Conservation (phyloP, 2,113 vertebrate species). For the Podocnemis expansa region DNA sequence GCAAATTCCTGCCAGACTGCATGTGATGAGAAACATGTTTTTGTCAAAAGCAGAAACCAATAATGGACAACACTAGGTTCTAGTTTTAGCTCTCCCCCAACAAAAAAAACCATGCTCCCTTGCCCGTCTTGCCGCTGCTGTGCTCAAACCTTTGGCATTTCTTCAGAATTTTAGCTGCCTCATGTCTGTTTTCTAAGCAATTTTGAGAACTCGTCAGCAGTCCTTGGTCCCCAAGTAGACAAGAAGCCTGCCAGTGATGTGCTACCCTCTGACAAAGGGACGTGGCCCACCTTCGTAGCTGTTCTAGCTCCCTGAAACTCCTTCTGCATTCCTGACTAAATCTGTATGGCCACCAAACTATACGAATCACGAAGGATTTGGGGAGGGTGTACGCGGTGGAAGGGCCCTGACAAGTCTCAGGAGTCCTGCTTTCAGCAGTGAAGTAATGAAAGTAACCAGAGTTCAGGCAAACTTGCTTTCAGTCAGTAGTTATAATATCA, state of each 20-base stretch:
- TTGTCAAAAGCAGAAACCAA: conserved; percentile 36
- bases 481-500: not conserved
- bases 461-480: not conserved
- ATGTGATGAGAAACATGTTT: conserved; percentile 59
- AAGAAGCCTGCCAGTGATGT: not conserved
- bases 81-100: not conserved
- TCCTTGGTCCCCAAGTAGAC: not conserved
- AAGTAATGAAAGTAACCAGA: not conserved
- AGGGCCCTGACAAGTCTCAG: not conserved
- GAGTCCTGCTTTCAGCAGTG: not conserved
- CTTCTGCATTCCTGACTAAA: not conserved
- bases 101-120: not conserved
- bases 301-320: not conserved
- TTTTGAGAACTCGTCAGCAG: not conserved
- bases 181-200: not conserved
- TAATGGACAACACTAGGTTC: not conserved
- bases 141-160: not conserved
- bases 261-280: not conserved
- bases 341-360: not conserved
- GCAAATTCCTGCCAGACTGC: conserved; percentile 64
- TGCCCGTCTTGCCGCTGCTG: not conserved
- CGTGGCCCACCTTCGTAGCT: not conserved
- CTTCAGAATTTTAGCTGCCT: not conserved
- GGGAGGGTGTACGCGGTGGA: not conserved
- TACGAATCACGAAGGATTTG: not conserved